A percentile compares a stretch with the other conserved stretches of the same genome.
Evolutionary conservation across 2,888 invertebrate species (phyloP).

Genomic region (Tenodera sinensis): DNA sequence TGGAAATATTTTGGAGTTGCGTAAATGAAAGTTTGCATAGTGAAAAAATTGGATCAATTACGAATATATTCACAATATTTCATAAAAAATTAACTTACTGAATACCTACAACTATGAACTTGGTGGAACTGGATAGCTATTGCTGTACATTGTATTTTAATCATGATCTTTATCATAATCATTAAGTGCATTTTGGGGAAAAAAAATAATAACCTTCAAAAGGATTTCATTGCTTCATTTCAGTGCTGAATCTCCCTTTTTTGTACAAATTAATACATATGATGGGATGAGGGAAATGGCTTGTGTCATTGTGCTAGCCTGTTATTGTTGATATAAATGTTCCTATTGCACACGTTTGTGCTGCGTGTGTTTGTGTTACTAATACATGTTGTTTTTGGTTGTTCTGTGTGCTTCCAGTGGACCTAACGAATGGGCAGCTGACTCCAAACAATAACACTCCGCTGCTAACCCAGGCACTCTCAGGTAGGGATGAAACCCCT

Average conservation of each 20-base stretch:
- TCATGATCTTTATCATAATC: not conserved
- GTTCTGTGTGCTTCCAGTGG: slow-evolving; percentile 65
- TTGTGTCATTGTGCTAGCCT: not conserved
- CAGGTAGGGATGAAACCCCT: slow-evolving; percentile 63
- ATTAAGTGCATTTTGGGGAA: not conserved
- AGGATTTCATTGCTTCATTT: not conserved
- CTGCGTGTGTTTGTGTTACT: not conserved
- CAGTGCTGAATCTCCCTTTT: not conserved
- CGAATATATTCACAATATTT: no score
- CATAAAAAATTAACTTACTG: no score
- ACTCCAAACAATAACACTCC: slow-evolving; percentile 95
- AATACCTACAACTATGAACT: not conserved
- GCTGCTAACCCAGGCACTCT: slow-evolving; percentile 90
- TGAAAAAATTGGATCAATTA: no score
- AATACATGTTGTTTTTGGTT: slow-evolving; percentile 17
- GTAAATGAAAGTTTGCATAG: no score
- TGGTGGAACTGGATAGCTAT: not conserved
- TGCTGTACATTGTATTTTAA: not conserved
- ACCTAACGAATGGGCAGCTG: slow-evolving; percentile 92
- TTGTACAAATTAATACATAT: not conserved
- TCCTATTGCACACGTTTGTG: not conserved
- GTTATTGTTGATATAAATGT: not conserved
- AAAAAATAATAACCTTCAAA: not conserved
- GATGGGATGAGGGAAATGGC: not conserved
- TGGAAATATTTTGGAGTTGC: no score